Evolutionary conservation across 2,888 invertebrate genomes (phyloP).

Genomic region (Watsonalla cultraria): DNA sequence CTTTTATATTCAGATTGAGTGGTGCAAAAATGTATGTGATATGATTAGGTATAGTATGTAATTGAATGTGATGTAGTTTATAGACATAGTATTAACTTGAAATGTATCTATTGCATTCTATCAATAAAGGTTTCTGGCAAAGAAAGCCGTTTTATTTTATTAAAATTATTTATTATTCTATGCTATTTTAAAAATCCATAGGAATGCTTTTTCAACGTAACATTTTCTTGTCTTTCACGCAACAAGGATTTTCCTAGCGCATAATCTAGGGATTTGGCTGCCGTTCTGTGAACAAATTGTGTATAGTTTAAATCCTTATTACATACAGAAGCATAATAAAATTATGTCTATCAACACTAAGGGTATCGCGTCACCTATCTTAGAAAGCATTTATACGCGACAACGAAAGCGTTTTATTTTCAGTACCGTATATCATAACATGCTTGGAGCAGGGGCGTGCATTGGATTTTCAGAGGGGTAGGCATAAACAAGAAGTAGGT

Average conservation of each 20-base stretch:
- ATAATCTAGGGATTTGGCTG: constrained; percentile 83
- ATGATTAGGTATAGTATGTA: constrained; percentile 30
- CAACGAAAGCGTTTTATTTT: too few relatives aligned
- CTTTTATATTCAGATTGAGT: constrained; percentile 8
- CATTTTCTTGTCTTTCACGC: constrained; percentile 68
- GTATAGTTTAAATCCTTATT: not conserved
- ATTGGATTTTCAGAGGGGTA: too few relatives aligned
- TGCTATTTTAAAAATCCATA: constrained; percentile 78
- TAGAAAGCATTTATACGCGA: too few relatives aligned
- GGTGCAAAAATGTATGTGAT: constrained; percentile 26
- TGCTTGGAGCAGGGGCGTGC: too few relatives aligned
- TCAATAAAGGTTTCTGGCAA: constrained; percentile 37
- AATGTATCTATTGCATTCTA: constrained; percentile 8
- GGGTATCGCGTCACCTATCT: too few relatives aligned
- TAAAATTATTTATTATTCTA: constrained; percentile 9
- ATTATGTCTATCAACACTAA: not conserved
- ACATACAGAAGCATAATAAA: not conserved
- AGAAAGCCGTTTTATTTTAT: constrained; percentile 10
- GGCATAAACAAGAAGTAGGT: too few relatives aligned
- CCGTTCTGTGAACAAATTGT: constrained; percentile 48
- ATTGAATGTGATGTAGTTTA: constrained; percentile 1
- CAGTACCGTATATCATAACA: too few relatives aligned
- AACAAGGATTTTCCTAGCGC: constrained; percentile 81
- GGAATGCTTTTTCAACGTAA: constrained; percentile 61
- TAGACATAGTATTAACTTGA: not conserved